Evolutionary conservation across 2,797 vertebrate species (phyloP).

Genomic region (Peromyscus nudipes): DNA sequence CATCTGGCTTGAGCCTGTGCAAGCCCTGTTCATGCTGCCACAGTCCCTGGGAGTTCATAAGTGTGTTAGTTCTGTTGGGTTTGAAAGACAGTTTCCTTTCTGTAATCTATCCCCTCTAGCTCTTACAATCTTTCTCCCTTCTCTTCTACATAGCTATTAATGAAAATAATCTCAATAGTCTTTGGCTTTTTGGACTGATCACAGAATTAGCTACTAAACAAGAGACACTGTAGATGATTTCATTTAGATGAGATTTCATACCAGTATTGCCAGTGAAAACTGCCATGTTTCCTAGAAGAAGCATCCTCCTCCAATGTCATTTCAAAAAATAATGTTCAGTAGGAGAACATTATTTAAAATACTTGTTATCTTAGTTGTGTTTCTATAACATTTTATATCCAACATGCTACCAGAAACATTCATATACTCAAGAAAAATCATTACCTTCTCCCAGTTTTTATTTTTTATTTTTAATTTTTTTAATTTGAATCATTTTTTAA

Average conservation of each 20-base stretch:
- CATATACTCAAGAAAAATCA: neutral
- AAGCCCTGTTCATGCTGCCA: neutral
- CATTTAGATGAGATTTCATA: neutral
- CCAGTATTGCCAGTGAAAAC: neutral
- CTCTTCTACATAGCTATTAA: neutral
- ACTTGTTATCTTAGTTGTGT: neutral
- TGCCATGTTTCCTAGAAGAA: neutral
- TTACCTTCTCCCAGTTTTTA: neutral
- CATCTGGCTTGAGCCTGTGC: neutral
- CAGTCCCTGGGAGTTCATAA: neutral
- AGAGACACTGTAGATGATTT: neutral
- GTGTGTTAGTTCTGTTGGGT: neutral
- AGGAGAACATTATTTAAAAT: neutral
- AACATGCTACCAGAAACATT: neutral
- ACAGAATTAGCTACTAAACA: neutral
- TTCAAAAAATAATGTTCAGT: neutral
- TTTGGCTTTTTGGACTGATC: neutral
- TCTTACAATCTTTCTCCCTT: neutral
- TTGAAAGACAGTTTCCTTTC: neutral
- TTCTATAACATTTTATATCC: neutral
- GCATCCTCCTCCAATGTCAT: neutral
- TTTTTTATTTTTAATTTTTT: neutral
- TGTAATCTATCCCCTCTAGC: neutral
- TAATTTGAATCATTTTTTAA: no score
- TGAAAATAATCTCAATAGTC: neutral